Evolutionary conservation across 1,140 invertebrate species (phyloP).

Genomic region (Brachionus rotundiformis): DNA sequence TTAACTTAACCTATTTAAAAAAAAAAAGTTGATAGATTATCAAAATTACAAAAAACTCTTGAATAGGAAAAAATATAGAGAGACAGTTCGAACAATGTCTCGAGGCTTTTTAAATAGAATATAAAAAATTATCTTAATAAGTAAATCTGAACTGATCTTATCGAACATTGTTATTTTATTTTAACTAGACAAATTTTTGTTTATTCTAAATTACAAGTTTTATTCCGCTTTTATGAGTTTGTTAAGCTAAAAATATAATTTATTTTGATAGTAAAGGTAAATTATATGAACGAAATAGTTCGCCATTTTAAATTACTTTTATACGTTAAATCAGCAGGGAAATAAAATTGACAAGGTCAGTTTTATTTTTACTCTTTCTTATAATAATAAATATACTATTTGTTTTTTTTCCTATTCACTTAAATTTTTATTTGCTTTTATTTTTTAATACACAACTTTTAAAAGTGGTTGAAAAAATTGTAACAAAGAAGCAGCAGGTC

Average conservation of each 20-base stretch:
- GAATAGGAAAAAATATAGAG: not conserved
- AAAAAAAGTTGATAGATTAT: slow-evolving; percentile 3
- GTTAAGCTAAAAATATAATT: not conserved
- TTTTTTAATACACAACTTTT: too few relatives aligned
- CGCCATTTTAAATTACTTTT: slow-evolving; percentile 3
- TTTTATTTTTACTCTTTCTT: not conserved
- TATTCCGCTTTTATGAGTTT: not conserved
- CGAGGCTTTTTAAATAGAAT: not conserved
- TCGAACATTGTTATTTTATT: not conserved
- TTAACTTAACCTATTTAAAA: not conserved
- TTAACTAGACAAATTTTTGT: not conserved
- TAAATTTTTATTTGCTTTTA: not conserved
- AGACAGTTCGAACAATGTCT: not conserved
- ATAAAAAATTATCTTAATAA: not conserved
- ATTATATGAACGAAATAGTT: not conserved
- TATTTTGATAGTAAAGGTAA: not conserved
- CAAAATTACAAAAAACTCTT: not conserved
- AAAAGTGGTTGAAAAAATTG: too few relatives aligned
- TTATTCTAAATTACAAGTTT: not conserved
- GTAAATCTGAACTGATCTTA: slow-evolving; percentile 9
- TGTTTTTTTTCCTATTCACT: not conserved
- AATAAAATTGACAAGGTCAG: not conserved
- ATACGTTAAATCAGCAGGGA: slow-evolving; percentile 12
- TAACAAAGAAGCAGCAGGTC: not conserved
- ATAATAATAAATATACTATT: not conserved